Evolutionary conservation across 2,797 vertebrate species (phyloP), one percentile per base, ranked within the genome.

Genomic region (Champsocephalus gunnari): DNA sequence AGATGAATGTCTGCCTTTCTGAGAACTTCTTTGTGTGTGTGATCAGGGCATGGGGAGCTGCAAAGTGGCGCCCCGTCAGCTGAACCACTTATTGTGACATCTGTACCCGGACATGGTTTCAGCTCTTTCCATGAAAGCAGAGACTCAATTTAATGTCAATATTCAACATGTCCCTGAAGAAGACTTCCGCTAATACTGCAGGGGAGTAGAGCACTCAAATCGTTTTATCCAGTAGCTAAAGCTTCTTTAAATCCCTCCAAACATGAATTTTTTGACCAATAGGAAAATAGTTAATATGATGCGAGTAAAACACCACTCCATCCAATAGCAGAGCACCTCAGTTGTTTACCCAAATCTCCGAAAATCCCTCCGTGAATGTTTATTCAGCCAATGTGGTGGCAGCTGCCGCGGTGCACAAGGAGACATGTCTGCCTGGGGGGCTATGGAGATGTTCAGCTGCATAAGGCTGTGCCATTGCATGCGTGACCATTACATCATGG

Each of bases 241-340:
- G 83, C 86, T 90, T 87, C 75, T 82, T 85, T 86, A 90, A 92
- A 92, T 92, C 89, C 84, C 71, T 82, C 69, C 77, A 90, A 91
- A 90, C 86, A 92, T 83, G 85, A 83, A 74, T 73, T 85, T 44
- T 87, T 78, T 70, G 79, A 90, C 91, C 85, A 92, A 92, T 89
- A 71, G 85, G 77, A 85, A 86, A 77, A 79, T 72, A 77, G 74
- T 87, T 88, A 80, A 88, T 84, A 85, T 74, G 72, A 80, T 54
- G 28, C 68, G 76, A 87, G 80, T 85, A 78, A 90, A 89, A 86
- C 54, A 8, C 66, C 50, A 21, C 59, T 82, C 65, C 62, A 8
- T 79, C 87, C 87, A 89, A 85, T 86, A 71, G 84, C 76, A 12
- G 28, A 68, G 85, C 86, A 79, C 85, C 84, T 89, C 76, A 41